phyloP scores from a whole-genome alignment of 2,888 invertebrate species.

The Hymenopus coronatus region DNA sequence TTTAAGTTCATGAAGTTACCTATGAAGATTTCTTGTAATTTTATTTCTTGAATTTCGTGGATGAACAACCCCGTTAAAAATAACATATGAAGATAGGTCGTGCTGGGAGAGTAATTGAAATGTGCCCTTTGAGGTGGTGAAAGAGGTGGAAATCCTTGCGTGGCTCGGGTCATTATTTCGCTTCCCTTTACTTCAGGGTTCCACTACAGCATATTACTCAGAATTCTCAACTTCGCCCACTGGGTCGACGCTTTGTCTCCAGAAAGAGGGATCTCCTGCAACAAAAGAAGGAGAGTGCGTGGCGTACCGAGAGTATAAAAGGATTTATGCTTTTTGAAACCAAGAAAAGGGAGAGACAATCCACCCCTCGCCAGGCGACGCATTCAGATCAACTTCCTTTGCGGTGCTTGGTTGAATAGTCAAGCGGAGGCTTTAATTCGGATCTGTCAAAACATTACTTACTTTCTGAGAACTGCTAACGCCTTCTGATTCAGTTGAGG shows the following conservation, averaged over 20 bases:
- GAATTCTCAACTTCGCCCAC: not conserved
- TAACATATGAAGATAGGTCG: not conserved
- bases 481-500: not conserved
- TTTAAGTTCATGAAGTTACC: too few relatives aligned
- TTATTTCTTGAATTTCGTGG: not conserved
- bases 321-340: not conserved
- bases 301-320: not conserved
- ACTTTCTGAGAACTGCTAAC: not conserved
- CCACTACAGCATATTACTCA: not conserved
- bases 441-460: not conserved
- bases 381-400: not conserved
- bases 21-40: not conserved
- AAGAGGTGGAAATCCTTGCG: not conserved
- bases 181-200: not conserved
- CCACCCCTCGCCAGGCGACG: not conserved
- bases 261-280: not conserved
- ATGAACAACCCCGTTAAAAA: not conserved
- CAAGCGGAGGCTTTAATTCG: not conserved
- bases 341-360: not conserved
- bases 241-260: not conserved
- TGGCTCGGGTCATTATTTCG: not conserved
- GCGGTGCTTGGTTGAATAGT: too few relatives aligned
- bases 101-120: not conserved
- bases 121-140: not conserved
- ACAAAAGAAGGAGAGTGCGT: not conserved